Percentiles rank a stretch among this genome's conserved stretches.
phyloP scores from a whole-genome alignment of 1,140 invertebrate genomes.

The Drosophila watanabei region DNA sequence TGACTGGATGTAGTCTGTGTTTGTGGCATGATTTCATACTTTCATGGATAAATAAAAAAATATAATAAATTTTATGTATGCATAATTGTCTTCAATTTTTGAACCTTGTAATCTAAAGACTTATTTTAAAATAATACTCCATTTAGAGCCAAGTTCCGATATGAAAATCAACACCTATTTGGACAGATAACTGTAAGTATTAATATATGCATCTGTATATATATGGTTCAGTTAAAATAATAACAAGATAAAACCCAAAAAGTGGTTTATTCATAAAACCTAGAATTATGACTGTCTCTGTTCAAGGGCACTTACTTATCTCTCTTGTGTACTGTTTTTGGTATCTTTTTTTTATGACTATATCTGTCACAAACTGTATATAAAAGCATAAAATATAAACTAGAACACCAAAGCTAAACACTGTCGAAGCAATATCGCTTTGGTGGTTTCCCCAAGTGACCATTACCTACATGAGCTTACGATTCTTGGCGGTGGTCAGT shows the following conservation, averaged over 20 bases:
- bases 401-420: not conserved
- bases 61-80: not conserved
- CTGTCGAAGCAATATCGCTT: not conserved
- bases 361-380: not conserved
- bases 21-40: too few species aligned
- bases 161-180: too few species aligned
- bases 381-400: constrained; percentile 1
- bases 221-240: too few species aligned
- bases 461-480: not conserved
- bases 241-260: too few species aligned
- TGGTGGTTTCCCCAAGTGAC: not conserved
- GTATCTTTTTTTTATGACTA: not conserved
- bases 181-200: too few species aligned
- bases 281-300: not conserved
- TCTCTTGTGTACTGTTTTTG: not conserved
- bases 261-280: not conserved
- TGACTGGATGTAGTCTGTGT: too few species aligned
- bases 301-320: not conserved
- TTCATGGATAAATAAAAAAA: not conserved
- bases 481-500: constrained; percentile 31
- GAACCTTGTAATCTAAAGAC: too few species aligned
- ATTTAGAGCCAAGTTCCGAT: too few species aligned
- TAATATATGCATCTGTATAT: too few species aligned
- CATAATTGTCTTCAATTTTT: not conserved
- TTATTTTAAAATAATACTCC: too few species aligned